Base-by-base conservation (phyloP, 2,113 vertebrate genomes). In the Ptyas mucosa region DNA sequence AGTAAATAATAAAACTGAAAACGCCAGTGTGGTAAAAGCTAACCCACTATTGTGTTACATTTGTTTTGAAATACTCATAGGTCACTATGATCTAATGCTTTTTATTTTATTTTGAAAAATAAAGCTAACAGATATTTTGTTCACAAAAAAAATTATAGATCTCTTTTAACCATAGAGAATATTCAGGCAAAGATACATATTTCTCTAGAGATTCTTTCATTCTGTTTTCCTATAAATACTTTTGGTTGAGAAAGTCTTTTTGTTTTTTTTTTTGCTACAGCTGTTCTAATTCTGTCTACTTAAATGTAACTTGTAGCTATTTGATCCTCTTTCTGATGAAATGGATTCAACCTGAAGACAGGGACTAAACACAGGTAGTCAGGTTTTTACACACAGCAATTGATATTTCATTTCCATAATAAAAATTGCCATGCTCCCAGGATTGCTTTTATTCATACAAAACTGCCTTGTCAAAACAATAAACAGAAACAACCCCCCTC, bases 91-190 rank as follows among this genome's bases (percentile, higher is more conserved):
- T 85, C 29, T 10, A 58, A 57, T 85, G 54, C 21, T 85, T 90
- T 92, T 81, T 87, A 58, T 87, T 92, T 57, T 90, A 43, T 93
- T 93, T 85, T 86, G n/a, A 39, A 85, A 61, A 85, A 90, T 21
- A 49, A 89, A 91, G 89, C 43, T 69, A 54, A 89, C 49, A 39
- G 39, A 87, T 91, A 75, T 75, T 89, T 86, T 75, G 61, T 64
- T 91, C 61, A 64, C 54, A 61, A 87, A 29, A 46, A n/a, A 89
- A 3, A 14, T 21, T 85, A 20, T 81, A 52, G 51, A 94, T 92
- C 20, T 52, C 34, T 53, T 49, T 52, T 89, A 93, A 87, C 91
- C 55, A 91, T 23, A 90, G 54, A 52, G 0, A 64, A 12, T 75
- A 53, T 54, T 91, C 0, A 0, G 69, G 89, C 2, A 81, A 92